These are phyloP conservation scores for Hypomecis punctinalis DNA, from an alignment of 2,888 invertebrate genomes.

Conservation along the genomic window DNA sequence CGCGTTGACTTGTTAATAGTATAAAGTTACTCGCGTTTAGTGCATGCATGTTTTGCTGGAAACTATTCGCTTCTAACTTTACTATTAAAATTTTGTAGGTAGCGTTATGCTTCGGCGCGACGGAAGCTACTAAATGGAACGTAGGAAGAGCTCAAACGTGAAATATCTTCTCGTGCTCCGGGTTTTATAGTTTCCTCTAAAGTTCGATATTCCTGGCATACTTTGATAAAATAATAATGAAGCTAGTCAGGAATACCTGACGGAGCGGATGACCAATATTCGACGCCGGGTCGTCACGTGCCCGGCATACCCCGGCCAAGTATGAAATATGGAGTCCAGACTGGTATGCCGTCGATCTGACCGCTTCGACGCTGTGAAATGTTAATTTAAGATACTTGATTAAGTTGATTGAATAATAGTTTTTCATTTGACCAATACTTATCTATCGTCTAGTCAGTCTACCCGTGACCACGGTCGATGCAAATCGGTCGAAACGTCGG, in stretches of 20 bases:
- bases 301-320: conserved; percentile 62
- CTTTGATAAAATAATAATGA: conserved; percentile 71
- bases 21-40: conserved; percentile 60
- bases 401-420: conserved; percentile 11
- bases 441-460: too few species aligned
- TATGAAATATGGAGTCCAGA: conserved; percentile 71
- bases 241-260: conserved; percentile 64
- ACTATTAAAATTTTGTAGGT: conserved; percentile 10
- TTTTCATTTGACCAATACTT: background rate
- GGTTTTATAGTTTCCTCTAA: conserved; percentile 38
- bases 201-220: conserved; percentile 48
- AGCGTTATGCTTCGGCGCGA: background rate
- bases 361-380: conserved; percentile 10
- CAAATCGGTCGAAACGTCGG: too few species aligned
- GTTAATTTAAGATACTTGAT: conserved; percentile 10
- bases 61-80: conserved; percentile 37
- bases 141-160: conserved; percentile 32
- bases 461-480: too few species aligned
- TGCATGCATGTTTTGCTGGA: conserved; percentile 32
- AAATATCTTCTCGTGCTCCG: conserved; percentile 43
- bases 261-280: conserved; percentile 67
- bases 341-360: conserved; percentile 51
- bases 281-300: conserved; percentile 60
- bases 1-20: conserved; percentile 56
- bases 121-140: background rate